phyloP scores from a whole-genome alignment of 2,888 invertebrate genomes.

The Hipparchia sbordonii region DNA sequence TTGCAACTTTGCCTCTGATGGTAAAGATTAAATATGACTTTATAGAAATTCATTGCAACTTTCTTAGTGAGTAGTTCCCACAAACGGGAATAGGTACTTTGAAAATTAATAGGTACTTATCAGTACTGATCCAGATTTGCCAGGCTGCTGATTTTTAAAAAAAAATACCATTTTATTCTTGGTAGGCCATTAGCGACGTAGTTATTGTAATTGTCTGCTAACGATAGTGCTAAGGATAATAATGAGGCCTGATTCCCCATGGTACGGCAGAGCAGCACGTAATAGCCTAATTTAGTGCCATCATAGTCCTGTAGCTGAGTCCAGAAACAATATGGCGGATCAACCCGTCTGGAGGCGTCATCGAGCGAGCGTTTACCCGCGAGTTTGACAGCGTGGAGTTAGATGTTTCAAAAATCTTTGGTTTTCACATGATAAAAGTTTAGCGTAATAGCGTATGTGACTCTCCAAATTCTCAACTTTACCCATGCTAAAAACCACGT shows the following conservation, averaged over 20 bases:
- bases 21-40: slow-evolving; percentile 2
- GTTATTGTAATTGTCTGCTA: neutral
- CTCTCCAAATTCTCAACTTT: too few species aligned
- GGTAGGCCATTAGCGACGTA: neutral
- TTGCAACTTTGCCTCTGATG: slow-evolving; percentile 7
- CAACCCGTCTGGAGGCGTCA: neutral
- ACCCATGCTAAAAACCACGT: too few species aligned
- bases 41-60: neutral
- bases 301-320: neutral
- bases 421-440: too few species aligned
- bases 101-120: neutral
- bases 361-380: neutral
- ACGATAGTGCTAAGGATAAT: slow-evolving; percentile 4
- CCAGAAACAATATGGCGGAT: neutral
- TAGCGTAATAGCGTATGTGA: too few species aligned
- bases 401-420: too few species aligned
- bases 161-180: neutral
- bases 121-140: neutral
- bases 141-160: neutral
- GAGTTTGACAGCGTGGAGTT: too few species aligned
- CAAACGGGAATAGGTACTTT: neutral
- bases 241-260: neutral
- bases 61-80: neutral
- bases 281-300: slow-evolving; percentile 12
- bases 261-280: neutral